These are phyloP conservation scores for Lethenteron camtschaticum DNA, from an alignment of 2,113 vertebrate genomes.

Conservation along the genomic window DNA sequence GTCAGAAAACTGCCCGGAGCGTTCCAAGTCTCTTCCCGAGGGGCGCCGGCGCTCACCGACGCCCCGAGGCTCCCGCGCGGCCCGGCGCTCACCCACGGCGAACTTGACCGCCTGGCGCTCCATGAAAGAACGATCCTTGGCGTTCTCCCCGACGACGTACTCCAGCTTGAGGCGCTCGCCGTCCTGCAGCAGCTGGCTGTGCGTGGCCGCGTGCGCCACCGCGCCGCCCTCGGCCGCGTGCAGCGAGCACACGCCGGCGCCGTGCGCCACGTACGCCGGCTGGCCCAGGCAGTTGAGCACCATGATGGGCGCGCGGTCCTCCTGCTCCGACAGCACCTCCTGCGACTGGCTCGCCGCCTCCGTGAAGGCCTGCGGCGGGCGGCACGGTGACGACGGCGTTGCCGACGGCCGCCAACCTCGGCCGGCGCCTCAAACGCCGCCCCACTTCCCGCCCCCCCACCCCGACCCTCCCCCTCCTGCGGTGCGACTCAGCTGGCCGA, in stretches of 20 bases:
- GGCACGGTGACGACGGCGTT: too few relatives aligned
- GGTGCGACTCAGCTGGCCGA: neutral
- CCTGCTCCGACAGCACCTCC: too few relatives aligned
- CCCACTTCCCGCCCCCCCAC: neutral
- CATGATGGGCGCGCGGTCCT: conserved; percentile 1
- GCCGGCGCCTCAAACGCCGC: neutral
- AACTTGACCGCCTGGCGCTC: conserved; percentile 1
- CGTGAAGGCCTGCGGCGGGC: neutral
- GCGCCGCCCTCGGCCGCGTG: neutral
- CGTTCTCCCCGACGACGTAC: neutral
- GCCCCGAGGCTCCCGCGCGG: too few relatives aligned
- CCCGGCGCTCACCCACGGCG: neutral
- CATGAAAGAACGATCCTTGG: neutral
- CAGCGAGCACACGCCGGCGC: neutral
- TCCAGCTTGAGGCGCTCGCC: conserved; percentile 2
- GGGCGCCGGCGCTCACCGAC: too few relatives aligned
- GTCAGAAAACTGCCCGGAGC: too few relatives aligned
- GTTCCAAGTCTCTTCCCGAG: too few relatives aligned
- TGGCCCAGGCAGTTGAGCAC: neutral
- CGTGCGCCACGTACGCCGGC: neutral
- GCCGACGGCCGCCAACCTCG: too few relatives aligned
- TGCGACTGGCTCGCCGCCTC: conserved; percentile 1
- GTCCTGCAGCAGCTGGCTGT: neutral
- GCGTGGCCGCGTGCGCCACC: neutral
- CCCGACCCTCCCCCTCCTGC: neutral